Percentiles rank a stretch among this genome's conserved stretches.
Evolutionary conservation across 2,888 invertebrate species (phyloP).

Genomic region (Metacarcinus magister): DNA sequence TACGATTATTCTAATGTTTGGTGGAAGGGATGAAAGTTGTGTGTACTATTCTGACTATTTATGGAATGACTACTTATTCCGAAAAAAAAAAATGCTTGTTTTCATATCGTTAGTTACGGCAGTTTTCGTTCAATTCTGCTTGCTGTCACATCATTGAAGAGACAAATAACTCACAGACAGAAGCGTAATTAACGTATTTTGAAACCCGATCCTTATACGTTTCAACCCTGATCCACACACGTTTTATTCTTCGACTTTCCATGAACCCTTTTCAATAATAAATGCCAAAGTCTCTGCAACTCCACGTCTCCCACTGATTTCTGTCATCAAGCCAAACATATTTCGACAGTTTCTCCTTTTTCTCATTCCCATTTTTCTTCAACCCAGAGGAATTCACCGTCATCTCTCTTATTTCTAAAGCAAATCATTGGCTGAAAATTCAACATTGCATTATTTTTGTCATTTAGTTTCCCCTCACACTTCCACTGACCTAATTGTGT

Average conservation of each 20-base stretch:
- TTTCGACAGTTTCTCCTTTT: background rate
- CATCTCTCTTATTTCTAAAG: too few relatives aligned
- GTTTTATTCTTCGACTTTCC: background rate
- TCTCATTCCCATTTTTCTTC: background rate
- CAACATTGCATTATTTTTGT: background rate
- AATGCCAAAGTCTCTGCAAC: background rate
- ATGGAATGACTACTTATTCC: too few relatives aligned
- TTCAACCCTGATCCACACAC: background rate
- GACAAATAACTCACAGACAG: background rate
- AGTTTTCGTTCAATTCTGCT: background rate
- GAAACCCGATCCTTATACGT: background rate
- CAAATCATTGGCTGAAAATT: background rate
- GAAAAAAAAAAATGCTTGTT: too few relatives aligned
- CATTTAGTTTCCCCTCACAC: background rate
- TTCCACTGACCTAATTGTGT: background rate
- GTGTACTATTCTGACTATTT: too few relatives aligned
- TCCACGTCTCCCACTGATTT: background rate
- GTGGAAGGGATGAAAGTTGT: too few relatives aligned
- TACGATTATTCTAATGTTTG: too few relatives aligned
- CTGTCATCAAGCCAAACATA: background rate
- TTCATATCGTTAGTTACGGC: too few relatives aligned
- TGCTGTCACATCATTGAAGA: background rate
- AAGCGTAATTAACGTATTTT: background rate
- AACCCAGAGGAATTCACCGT: background rate
- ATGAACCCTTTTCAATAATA: background rate